Evolutionary conservation across 2,797 vertebrate genomes (phyloP).

Genomic region (Rhinogobio ventralis): DNA sequence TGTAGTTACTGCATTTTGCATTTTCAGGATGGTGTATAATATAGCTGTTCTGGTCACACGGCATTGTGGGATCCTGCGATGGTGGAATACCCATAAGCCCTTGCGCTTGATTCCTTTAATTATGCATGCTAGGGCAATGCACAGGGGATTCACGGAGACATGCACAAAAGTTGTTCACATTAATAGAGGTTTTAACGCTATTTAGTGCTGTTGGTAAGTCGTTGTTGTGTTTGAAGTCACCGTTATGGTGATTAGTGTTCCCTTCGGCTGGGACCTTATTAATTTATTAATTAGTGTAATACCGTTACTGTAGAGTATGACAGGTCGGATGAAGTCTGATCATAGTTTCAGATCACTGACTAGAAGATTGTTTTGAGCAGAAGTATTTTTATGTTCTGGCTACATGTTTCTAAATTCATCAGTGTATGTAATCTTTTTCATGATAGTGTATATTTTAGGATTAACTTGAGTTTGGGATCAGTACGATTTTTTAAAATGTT

Average conservation of each 20-base stretch:
- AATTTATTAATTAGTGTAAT: slow-evolving; percentile 13
- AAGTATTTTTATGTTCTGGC: not conserved
- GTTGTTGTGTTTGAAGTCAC: slow-evolving; percentile 9
- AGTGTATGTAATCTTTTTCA: no score
- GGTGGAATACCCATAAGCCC: slow-evolving; percentile 5
- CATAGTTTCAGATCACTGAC: not conserved
- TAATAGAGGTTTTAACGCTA: not conserved
- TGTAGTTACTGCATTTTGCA: not conserved
- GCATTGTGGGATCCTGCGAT: not conserved
- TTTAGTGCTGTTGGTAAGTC: not conserved
- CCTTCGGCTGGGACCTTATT: not conserved
- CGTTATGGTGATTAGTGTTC: slow-evolving; percentile 9
- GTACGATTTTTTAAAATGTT: not conserved
- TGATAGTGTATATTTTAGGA: not conserved
- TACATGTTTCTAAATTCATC: no score
- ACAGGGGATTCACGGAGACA: not conserved
- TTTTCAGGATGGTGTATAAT: not conserved
- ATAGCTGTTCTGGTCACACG: not conserved
- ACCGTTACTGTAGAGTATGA: not conserved
- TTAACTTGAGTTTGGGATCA: not conserved
- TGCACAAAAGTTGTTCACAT: slow-evolving; percentile 13
- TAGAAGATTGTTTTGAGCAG: not conserved
- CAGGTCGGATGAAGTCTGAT: not conserved
- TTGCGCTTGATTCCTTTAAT: not conserved
- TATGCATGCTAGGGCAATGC: not conserved